Evolutionary conservation across 2,888 invertebrate species (phyloP).

Genomic region (Timema podura): DNA sequence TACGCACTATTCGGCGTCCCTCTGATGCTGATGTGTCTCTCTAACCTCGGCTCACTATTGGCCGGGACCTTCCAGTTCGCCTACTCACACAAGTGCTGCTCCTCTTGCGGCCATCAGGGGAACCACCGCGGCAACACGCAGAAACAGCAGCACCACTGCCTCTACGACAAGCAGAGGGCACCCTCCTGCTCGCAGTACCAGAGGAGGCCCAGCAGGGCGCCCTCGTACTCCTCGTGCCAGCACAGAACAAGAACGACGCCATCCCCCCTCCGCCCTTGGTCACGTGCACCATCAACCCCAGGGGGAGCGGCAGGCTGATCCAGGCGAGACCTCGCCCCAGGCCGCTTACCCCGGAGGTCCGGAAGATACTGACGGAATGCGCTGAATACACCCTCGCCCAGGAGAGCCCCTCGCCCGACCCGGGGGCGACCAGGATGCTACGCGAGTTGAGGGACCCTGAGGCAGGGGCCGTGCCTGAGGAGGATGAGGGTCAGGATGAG

Average conservation of each 20-base stretch:
- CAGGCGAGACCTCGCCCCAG: slow-evolving; percentile 10
- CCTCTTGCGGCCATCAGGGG: slow-evolving; percentile 34
- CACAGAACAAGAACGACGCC: slow-evolving; percentile 9
- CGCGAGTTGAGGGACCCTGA: slow-evolving; percentile 27
- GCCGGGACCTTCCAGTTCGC: slow-evolving; percentile 72
- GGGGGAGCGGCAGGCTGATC: neutral
- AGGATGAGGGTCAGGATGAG: slow-evolving; percentile 36
- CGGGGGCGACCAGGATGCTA: slow-evolving; percentile 29
- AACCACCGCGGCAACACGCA: slow-evolving; percentile 44
- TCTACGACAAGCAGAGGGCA: neutral
- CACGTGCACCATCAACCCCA: slow-evolving; percentile 18
- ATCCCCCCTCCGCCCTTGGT: slow-evolving; percentile 37
- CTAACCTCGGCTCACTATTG: slow-evolving; percentile 76
- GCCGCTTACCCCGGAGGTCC: slow-evolving; percentile 35
- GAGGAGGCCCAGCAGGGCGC: slow-evolving; percentile 33
- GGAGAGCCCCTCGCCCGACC: slow-evolving; percentile 29
- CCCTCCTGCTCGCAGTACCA: slow-evolving; percentile 49
- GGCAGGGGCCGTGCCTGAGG: slow-evolving; percentile 39
- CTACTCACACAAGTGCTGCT: slow-evolving; percentile 48
- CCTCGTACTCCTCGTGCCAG: slow-evolving; percentile 2
- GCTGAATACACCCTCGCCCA: slow-evolving; percentile 41
- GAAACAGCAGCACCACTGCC: slow-evolving; percentile 41
- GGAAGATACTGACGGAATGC: slow-evolving; percentile 39
- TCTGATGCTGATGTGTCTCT: slow-evolving; percentile 78
- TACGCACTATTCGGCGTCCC: slow-evolving; percentile 88